These are phyloP conservation scores for Murina feae DNA, from an alignment of 2,113 vertebrate species.

Conservation along the genomic window DNA sequence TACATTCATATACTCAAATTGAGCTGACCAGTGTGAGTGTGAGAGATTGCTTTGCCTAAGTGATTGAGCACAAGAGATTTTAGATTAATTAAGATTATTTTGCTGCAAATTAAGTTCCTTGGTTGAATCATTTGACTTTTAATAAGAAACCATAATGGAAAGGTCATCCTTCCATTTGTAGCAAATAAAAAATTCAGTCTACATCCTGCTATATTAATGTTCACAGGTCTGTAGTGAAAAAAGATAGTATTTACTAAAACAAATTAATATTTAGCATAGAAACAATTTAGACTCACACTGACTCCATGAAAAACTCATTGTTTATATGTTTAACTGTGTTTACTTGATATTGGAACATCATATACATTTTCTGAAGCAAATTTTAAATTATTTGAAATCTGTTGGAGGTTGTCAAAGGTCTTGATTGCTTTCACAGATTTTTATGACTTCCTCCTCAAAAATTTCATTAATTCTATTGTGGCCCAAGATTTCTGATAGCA, in stretches of 20 bases:
- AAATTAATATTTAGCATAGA: conserved; percentile 20
- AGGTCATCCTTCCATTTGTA: background rate
- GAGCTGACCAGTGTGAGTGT: background rate
- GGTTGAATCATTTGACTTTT: background rate
- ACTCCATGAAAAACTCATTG: background rate
- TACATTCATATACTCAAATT: background rate
- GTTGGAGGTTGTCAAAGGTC: background rate
- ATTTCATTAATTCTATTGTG: background rate
- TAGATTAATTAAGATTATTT: background rate
- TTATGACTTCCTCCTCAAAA: background rate
- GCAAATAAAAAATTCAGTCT: background rate
- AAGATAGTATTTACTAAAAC: background rate
- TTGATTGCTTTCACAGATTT: background rate
- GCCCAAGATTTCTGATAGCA: background rate
- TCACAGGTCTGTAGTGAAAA: background rate
- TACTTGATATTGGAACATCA: background rate
- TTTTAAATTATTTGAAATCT: conserved; percentile 30
- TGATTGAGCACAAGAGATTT: background rate
- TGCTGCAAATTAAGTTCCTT: background rate
- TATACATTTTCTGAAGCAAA: background rate
- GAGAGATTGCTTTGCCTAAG: background rate
- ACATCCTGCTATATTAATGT: background rate
- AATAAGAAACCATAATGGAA: background rate
- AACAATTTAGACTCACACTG: background rate
- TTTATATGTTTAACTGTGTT: background rate